Percentiles rank a stretch among this genome's conserved stretches.
These are phyloP conservation scores for Manacus vitellinus DNA, from an alignment of 2,113 vertebrate species.

Conservation along the genomic window DNA sequence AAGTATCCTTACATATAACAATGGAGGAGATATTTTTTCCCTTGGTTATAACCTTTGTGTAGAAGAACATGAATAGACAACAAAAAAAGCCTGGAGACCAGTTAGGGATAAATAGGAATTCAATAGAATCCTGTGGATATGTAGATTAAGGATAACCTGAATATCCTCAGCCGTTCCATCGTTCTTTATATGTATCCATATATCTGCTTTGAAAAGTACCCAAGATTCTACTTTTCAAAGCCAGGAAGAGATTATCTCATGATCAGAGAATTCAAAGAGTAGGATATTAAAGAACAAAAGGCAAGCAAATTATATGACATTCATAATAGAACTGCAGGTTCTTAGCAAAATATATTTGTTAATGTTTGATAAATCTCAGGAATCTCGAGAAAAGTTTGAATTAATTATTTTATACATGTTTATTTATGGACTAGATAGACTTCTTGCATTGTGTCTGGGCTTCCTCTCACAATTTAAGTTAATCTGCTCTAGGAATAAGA, in stretches of 20 bases:
- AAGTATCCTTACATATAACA: not conserved
- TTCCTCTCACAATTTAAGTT: not conserved
- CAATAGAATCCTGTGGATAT: not conserved
- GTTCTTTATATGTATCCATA: not conserved
- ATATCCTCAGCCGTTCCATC: not conserved
- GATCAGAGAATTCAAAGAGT: not conserved
- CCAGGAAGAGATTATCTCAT: not conserved
- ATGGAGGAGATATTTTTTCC: not conserved
- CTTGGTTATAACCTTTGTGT: not conserved
- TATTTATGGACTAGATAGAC: not conserved
- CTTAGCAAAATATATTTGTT: not conserved
- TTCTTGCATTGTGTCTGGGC: not conserved
- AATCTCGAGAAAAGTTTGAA: not conserved
- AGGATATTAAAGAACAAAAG: not conserved
- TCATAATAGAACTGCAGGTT: not conserved
- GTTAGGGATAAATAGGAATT: not conserved
- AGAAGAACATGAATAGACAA: not conserved
- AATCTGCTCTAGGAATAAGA: not conserved
- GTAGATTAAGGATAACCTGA: not conserved
- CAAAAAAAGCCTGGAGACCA: not conserved
- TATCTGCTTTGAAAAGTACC: not conserved
- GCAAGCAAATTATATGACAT: not conserved
- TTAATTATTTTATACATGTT: not conserved
- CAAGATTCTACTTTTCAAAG: not conserved
- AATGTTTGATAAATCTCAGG: fast-evolving